phyloP scores from a whole-genome alignment of 1,140 invertebrate species.

The Psix sp. region DNA sequence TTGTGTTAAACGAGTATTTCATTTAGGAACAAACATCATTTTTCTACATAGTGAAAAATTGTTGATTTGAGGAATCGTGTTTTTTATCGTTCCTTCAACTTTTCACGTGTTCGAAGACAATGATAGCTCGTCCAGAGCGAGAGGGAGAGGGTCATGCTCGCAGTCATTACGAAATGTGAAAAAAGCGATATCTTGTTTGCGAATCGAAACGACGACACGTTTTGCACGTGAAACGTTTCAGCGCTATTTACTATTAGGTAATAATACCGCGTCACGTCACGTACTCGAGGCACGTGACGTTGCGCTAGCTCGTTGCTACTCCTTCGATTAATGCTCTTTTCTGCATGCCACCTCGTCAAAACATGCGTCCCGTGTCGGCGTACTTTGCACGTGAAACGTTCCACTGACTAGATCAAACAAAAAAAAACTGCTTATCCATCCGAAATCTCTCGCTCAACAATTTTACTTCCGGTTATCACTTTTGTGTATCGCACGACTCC shows the following conservation, averaged over 20 bases:
- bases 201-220: constrained; percentile 53
- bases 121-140: constrained; percentile 6
- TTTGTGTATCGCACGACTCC: background rate
- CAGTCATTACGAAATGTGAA: constrained; percentile 48
- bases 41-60: too few relatives aligned
- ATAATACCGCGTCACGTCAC: constrained; percentile 60
- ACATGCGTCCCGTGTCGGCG: constrained; percentile 1
- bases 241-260: constrained; percentile 61
- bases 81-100: too few relatives aligned
- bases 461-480: background rate
- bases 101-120: constrained; percentile 29
- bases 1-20: too few relatives aligned
- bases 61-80: too few relatives aligned
- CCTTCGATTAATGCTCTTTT: constrained; percentile 53
- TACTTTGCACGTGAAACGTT: constrained; percentile 37
- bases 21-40: too few relatives aligned
- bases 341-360: constrained; percentile 19
- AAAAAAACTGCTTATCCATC: too few relatives aligned
- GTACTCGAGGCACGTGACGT: constrained; percentile 60
- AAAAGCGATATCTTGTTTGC: constrained; percentile 55
- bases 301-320: constrained; percentile 54
- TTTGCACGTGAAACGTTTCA: constrained; percentile 58
- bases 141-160: constrained; percentile 5
- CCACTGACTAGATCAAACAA: too few relatives aligned
- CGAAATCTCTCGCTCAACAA: too few relatives aligned